These are phyloP conservation scores for Rhingia campestris DNA, from an alignment of 2,888 invertebrate genomes.

Conservation along the genomic window DNA sequence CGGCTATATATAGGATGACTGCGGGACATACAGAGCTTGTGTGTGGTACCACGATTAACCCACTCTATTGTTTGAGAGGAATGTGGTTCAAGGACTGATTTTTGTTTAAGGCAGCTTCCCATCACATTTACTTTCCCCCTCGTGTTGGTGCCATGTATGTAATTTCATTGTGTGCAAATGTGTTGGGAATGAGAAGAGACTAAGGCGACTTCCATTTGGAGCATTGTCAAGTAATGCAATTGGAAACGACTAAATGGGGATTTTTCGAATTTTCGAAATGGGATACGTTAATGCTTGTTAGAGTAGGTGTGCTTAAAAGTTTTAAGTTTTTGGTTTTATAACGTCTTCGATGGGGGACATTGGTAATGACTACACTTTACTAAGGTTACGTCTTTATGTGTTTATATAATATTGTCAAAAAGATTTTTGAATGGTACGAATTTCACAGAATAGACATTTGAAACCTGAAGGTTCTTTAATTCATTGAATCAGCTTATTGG, in stretches of 20 bases:
- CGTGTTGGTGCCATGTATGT: conserved; percentile 24
- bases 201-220: background rate
- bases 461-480: no score
- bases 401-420: no score
- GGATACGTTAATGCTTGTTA: background rate
- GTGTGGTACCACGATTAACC: conserved; percentile 41
- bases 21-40: background rate
- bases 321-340: no score
- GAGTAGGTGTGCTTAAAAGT: background rate
- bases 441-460: no score
- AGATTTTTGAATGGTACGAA: no score
- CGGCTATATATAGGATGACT: background rate
- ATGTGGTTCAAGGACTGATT: conserved; percentile 36
- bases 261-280: background rate
- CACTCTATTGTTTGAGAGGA: conserved; percentile 30
- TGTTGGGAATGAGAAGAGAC: conserved; percentile 37
- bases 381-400: no score
- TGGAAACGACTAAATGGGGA: background rate
- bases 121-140: conserved; percentile 22
- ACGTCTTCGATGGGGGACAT: no score
- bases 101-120: conserved; percentile 6
- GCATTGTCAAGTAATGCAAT: background rate
- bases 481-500: no score
- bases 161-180: conserved; percentile 63
- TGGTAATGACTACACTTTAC: no score